These are phyloP conservation scores for Iselma pallidipennis DNA, from an alignment of 2,888 invertebrate species.

Conservation along the genomic window DNA sequence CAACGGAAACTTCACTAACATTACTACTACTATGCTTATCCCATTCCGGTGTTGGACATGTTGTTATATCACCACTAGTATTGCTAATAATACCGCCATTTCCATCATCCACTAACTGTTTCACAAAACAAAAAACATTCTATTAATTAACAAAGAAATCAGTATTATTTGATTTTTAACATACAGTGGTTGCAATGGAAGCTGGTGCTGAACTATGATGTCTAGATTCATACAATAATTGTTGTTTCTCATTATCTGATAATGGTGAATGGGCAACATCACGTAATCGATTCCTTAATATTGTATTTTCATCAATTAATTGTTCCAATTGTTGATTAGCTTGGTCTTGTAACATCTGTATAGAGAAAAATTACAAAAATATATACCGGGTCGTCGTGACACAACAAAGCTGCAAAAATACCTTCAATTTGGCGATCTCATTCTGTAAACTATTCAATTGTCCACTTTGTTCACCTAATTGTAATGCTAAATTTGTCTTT, in stretches of 20 bases:
- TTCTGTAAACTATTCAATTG: slow-evolving; percentile 70
- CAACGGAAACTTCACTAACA: slow-evolving; percentile 86
- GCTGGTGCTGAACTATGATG: slow-evolving; percentile 78
- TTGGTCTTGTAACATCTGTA: slow-evolving; percentile 62
- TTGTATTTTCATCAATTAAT: slow-evolving; percentile 76
- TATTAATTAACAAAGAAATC: background rate
- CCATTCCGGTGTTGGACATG: slow-evolving; percentile 84
- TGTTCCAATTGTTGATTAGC: slow-evolving; percentile 67
- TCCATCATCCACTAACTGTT: slow-evolving; percentile 46
- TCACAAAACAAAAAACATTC: slow-evolving; percentile 12
- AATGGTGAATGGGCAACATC: slow-evolving; percentile 81
- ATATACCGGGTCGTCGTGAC: background rate
- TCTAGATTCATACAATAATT: slow-evolving; percentile 73
- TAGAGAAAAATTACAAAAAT: slow-evolving; percentile 12
- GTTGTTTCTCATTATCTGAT: slow-evolving; percentile 82
- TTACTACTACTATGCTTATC: slow-evolving; percentile 89
- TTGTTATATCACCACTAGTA: slow-evolving; percentile 60
- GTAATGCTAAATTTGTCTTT: slow-evolving; percentile 67
- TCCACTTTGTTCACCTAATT: slow-evolving; percentile 66
- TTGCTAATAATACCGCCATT: slow-evolving; percentile 31
- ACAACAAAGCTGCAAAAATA: slow-evolving; percentile 40
- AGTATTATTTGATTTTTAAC: slow-evolving; percentile 21
- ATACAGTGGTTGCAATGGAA: slow-evolving; percentile 66
- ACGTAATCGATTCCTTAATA: slow-evolving; percentile 72
- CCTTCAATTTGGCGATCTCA: slow-evolving; percentile 74